Percentiles rank a stretch among this genome's conserved stretches.
Conservation (phyloP, 2,113 vertebrate genomes). For the Osmerus eperlanus region DNA sequence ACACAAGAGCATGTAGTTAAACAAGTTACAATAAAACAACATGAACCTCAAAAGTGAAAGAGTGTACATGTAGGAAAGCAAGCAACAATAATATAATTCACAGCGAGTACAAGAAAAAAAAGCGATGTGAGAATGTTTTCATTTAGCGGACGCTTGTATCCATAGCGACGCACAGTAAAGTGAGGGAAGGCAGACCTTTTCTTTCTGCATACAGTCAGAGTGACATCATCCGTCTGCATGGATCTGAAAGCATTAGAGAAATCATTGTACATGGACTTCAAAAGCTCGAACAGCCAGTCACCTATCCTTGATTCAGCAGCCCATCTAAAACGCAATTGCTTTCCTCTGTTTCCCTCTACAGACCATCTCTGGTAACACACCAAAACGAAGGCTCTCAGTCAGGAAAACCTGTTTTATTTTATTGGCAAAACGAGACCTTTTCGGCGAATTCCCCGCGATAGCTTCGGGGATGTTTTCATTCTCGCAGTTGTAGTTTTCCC, state of each 20-base stretch:
- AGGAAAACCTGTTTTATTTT: too few species aligned
- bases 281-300: constrained; percentile 5
- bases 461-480: too few species aligned
- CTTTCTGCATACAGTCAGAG: constrained; percentile 70
- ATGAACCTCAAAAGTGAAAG: too few species aligned
- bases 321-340: constrained; percentile 12
- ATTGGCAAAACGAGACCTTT: too few species aligned
- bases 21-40: too few species aligned
- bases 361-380: constrained; percentile 35
- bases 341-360: constrained; percentile 59
- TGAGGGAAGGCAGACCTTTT: constrained; percentile 64
- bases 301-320: not conserved
- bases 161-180: not conserved
- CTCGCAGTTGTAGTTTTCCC: too few species aligned
- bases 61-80: too few species aligned
- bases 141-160: not conserved
- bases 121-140: too few species aligned
- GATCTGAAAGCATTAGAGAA: constrained; percentile 41
- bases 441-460: too few species aligned
- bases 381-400: not conserved
- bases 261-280: constrained; percentile 14
- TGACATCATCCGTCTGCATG: constrained; percentile 38
- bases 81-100: too few species aligned
- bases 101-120: too few species aligned
- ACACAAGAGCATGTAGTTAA: too few species aligned